These are phyloP conservation scores for Steromphala cineraria DNA, from an alignment of 2,888 invertebrate species.

Conservation along the genomic window DNA sequence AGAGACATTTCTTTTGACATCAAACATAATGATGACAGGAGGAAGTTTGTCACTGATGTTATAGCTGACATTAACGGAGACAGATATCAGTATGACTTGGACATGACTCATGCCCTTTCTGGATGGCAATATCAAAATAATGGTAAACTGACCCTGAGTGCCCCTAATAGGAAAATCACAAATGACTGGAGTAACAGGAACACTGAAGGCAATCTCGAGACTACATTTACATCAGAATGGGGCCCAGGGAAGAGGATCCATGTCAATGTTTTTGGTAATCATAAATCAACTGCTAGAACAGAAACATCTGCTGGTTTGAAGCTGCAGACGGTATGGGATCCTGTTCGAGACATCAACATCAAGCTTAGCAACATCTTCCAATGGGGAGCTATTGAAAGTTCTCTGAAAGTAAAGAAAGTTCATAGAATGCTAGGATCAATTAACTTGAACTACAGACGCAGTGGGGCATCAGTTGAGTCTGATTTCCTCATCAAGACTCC, in stretches of 20 bases:
- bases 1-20: not conserved
- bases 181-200: constrained; percentile 12
- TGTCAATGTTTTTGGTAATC: not conserved
- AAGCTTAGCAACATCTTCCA: constrained; percentile 48
- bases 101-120: constrained; percentile 39
- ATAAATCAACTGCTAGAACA: not conserved
- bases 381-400: constrained; percentile 40
- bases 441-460: constrained; percentile 38
- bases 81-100: constrained; percentile 36
- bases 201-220: not conserved
- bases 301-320: not conserved
- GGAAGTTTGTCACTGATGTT: constrained; percentile 9
- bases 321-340: not conserved
- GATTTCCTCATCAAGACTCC: constrained; percentile 41
- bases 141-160: constrained; percentile 45
- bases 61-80: constrained; percentile 35
- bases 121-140: constrained; percentile 45
- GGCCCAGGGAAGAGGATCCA: not conserved
- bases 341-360: constrained; percentile 25
- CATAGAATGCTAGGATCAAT: constrained; percentile 33
- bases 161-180: constrained; percentile 39
- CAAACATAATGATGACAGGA: constrained; percentile 39
- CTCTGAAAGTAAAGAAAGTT: constrained; percentile 30
- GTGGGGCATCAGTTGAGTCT: constrained; percentile 31
- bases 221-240: not conserved